phyloP scores from a whole-genome alignment of 2,888 invertebrate species.

The Melanchra persicariae region DNA sequence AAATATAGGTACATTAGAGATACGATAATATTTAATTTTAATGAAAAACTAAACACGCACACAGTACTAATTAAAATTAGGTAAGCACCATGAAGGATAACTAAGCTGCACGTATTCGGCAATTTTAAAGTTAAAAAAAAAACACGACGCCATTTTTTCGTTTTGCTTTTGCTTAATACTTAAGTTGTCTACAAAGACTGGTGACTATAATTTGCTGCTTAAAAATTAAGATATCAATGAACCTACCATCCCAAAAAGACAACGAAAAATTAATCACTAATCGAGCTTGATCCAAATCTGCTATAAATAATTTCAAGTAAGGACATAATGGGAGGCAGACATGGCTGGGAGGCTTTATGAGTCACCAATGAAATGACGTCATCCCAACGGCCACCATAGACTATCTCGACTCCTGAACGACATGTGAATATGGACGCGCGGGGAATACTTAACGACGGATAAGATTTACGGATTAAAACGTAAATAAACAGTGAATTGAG shows the following conservation, averaged over 20 bases:
- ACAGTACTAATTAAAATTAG: background rate
- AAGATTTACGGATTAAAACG: conserved; percentile 41
- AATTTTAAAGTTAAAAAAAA: conserved; percentile 1
- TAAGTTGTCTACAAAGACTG: background rate
- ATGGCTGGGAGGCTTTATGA: conserved; percentile 61
- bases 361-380: conserved; percentile 72
- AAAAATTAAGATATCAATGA: conserved; percentile 34
- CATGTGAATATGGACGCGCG: conserved; percentile 56
- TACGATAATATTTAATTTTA: background rate
- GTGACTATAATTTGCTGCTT: conserved; percentile 1
- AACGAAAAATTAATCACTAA: conserved; percentile 35
- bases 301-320: conserved; percentile 56
- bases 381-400: conserved; percentile 63
- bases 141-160: no score
- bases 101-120: background rate
- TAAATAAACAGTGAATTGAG: conserved; percentile 28
- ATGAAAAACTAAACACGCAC: conserved; percentile 12
- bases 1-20: background rate
- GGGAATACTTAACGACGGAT: conserved; percentile 42
- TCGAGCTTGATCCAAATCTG: conserved; percentile 46
- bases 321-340: conserved; percentile 70
- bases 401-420: conserved; percentile 42
- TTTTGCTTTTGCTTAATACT: no score
- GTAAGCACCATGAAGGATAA: background rate
- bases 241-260: conserved; percentile 2